Evolutionary conservation across 2,888 invertebrate genomes (phyloP).

Genomic region (Ceriagrion tenellum): DNA sequence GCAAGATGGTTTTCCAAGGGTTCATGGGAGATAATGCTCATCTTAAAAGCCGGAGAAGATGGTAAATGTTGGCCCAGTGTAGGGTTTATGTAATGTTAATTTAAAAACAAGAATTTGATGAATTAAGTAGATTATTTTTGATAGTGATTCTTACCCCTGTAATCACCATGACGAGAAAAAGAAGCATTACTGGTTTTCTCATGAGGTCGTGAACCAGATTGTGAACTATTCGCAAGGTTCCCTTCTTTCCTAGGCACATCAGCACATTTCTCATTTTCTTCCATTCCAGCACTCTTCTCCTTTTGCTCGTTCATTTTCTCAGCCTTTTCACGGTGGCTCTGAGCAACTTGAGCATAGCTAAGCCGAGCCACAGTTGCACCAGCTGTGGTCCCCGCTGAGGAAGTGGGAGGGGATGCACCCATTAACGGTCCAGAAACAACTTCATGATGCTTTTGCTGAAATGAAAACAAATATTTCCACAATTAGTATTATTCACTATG

Average conservation of each 20-base stretch:
- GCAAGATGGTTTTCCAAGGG: no score
- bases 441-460: conserved; percentile 63
- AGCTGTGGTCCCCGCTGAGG: conserved; percentile 63
- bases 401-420: conserved; percentile 52
- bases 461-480: not conserved
- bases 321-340: conserved; percentile 81
- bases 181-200: conserved; percentile 58
- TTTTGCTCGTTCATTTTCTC: conserved; percentile 72
- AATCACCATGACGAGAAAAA: conserved; percentile 67
- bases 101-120: no score
- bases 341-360: conserved; percentile 85
- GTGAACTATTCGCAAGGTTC: conserved; percentile 56
- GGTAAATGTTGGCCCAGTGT: no score
- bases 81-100: no score
- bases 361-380: conserved; percentile 76
- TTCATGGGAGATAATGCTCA: no score
- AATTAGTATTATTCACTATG: no score
- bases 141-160: conserved; percentile 37
- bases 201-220: conserved; percentile 58
- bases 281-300: conserved; percentile 72
- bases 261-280: conserved; percentile 66
- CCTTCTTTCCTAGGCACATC: conserved; percentile 61
- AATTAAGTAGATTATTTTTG: no score
- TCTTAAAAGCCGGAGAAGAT: no score
- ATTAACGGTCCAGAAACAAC: conserved; percentile 53